Evolutionary conservation across 2,888 invertebrate species (phyloP).

Genomic region (Aricia artaxerxes): DNA sequence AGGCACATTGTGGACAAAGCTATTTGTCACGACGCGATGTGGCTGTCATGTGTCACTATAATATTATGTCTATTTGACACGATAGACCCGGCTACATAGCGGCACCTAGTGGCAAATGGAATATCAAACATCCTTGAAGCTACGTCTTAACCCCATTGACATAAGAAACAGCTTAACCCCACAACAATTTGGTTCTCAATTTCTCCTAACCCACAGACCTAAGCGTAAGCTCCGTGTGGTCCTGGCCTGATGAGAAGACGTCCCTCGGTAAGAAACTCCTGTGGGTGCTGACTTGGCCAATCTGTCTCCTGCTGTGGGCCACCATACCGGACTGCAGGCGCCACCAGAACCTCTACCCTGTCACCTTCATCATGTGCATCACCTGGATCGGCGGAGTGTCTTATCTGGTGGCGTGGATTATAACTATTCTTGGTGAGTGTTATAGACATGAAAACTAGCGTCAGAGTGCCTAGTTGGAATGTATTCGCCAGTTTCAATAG

Average conservation of each 20-base stretch:
- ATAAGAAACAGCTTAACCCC: no score
- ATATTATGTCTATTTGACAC: no score
- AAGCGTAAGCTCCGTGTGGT: constrained; percentile 66
- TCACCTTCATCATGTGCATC: constrained; percentile 90
- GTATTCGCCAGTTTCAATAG: no score
- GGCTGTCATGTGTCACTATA: no score
- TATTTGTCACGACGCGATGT: no score
- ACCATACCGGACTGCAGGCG: constrained; percentile 90
- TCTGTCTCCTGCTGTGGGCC: constrained; percentile 84
- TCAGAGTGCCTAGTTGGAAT: no score
- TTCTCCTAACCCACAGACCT: constrained; percentile 47
- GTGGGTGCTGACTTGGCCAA: constrained; percentile 87
- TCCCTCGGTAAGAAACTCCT: constrained; percentile 65
- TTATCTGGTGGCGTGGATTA: constrained; percentile 93
- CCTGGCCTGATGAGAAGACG: constrained; percentile 78
- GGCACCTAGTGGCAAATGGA: no score
- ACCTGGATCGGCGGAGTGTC: constrained; percentile 90
- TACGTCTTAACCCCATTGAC: no score
- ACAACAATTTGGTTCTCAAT: background rate
- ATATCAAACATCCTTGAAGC: no score
- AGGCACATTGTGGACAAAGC: no score
- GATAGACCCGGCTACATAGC: no score
- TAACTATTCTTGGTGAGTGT: constrained; percentile 87
- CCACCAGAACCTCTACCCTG: constrained; percentile 79
- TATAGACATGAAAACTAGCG: background rate